phyloP scores from a whole-genome alignment of 1,140 invertebrate species.

The Pseudachorutes palmiensis region DNA sequence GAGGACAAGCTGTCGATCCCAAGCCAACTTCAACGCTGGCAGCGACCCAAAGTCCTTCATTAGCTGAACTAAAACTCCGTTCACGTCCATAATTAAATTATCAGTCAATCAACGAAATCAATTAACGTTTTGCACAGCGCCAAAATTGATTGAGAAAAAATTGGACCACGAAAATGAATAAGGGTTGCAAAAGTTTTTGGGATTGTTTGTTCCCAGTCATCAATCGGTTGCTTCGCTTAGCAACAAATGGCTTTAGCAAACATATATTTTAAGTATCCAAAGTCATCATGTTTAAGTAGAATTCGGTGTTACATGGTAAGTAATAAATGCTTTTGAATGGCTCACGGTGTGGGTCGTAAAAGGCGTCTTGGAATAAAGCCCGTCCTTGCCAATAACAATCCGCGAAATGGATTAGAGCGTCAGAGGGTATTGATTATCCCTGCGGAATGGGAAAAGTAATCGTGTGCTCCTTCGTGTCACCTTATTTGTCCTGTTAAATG shows the following conservation, averaged over 20 bases:
- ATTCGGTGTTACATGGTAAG: not conserved
- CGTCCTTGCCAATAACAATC: no score
- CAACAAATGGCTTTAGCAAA: not conserved
- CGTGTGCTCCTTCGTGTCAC: not conserved
- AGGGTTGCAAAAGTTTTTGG: not conserved
- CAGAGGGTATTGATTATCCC: not conserved
- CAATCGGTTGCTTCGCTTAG: not conserved
- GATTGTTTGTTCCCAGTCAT: not conserved
- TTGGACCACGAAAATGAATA: not conserved
- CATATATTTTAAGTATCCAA: not conserved
- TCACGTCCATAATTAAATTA: slow-evolving; percentile 23
- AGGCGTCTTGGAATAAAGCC: not conserved
- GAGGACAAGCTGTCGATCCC: slow-evolving; percentile 22
- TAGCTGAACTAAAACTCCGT: slow-evolving; percentile 18
- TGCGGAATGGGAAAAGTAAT: not conserved
- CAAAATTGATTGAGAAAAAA: not conserved
- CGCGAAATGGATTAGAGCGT: not conserved
- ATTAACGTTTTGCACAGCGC: not conserved
- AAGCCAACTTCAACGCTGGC: slow-evolving; percentile 30
- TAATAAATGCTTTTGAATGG: not conserved
- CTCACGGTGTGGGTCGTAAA: not conserved
- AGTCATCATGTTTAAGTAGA: not conserved
- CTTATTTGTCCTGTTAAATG: not conserved
- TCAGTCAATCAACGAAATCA: not conserved
- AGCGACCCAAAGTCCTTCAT: slow-evolving; percentile 15